These are phyloP conservation scores for Argopecten irradians DNA, from an alignment of 1,140 invertebrate species.

Conservation along the genomic window DNA sequence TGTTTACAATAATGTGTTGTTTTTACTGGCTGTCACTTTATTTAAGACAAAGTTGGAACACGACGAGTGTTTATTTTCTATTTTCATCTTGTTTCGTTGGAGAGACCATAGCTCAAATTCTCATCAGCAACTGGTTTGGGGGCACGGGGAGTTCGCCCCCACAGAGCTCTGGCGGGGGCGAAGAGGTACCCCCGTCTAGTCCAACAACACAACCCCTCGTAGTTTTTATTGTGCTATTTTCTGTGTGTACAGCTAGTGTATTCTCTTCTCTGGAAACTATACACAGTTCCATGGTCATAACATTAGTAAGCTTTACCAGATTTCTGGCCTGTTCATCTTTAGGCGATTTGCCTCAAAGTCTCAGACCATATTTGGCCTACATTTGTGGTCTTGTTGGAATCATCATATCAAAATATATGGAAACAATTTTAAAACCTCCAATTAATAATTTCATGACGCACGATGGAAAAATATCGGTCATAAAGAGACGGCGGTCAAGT, in stretches of 20 bases:
- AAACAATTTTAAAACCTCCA: constrained; percentile 71
- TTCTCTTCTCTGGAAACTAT: constrained; percentile 75
- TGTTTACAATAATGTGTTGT: constrained; percentile 74
- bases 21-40: constrained; percentile 76
- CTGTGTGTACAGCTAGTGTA: constrained; percentile 71
- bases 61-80: constrained; percentile 75
- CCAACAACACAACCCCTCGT: constrained; percentile 68
- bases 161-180: constrained; percentile 27
- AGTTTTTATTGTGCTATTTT: constrained; percentile 67
- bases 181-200: constrained; percentile 44
- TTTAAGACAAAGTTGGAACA: constrained; percentile 74
- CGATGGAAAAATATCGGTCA: constrained; percentile 75
- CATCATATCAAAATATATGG: constrained; percentile 75
- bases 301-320: constrained; percentile 72
- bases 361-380: constrained; percentile 74
- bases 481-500: constrained; percentile 74
- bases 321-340: constrained; percentile 73
- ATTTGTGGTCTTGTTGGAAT: constrained; percentile 73
- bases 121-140: constrained; percentile 55
- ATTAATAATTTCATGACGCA: constrained; percentile 70
- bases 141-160: constrained; percentile 31
- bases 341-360: constrained; percentile 66
- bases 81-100: constrained; percentile 75
- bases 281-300: constrained; percentile 71
- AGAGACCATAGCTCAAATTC: constrained; percentile 72